phyloP scores from a whole-genome alignment of 2,888 invertebrate species.

The Hyposoter didymator region DNA sequence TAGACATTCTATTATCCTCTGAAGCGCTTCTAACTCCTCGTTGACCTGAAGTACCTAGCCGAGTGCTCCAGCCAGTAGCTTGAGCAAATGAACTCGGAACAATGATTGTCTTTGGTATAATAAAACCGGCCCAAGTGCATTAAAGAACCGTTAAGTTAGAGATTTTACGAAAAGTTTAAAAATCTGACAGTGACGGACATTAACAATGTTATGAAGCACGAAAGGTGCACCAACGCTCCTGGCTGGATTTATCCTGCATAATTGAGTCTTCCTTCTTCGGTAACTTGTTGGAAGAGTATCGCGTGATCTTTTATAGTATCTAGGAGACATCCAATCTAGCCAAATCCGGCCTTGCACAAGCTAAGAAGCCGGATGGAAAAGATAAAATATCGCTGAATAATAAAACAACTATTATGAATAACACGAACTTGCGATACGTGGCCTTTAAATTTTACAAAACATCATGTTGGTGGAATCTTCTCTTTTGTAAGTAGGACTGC shows the following conservation, averaged over 20 bases:
- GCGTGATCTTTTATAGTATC: conserved; percentile 2
- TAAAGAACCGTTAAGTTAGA: neutral
- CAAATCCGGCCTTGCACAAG: neutral
- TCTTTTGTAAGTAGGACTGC: neutral
- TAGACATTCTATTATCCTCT: conserved; percentile 56
- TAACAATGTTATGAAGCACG: neutral
- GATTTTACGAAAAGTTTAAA: neutral
- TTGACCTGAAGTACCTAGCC: neutral
- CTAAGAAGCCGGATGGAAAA: neutral
- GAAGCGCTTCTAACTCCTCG: conserved; percentile 21
- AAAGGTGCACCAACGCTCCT: neutral
- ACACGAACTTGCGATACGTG: neutral
- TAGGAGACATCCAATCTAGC: neutral
- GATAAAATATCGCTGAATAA: conserved; percentile 17
- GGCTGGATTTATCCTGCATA: neutral
- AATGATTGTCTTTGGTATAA: conserved; percentile 4
- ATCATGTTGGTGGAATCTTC: neutral
- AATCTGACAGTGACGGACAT: conserved; percentile 1
- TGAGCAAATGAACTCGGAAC: conserved; percentile 11
- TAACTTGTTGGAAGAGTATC: neutral
- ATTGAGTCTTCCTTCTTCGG: conserved; percentile 9
- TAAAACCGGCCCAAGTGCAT: neutral
- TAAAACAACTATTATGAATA: neutral
- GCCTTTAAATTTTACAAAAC: neutral
- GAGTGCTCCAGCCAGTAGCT: neutral